Evolutionary conservation across 2,113 vertebrate genomes (phyloP).

Genomic region (Onychostoma macrolepis): DNA sequence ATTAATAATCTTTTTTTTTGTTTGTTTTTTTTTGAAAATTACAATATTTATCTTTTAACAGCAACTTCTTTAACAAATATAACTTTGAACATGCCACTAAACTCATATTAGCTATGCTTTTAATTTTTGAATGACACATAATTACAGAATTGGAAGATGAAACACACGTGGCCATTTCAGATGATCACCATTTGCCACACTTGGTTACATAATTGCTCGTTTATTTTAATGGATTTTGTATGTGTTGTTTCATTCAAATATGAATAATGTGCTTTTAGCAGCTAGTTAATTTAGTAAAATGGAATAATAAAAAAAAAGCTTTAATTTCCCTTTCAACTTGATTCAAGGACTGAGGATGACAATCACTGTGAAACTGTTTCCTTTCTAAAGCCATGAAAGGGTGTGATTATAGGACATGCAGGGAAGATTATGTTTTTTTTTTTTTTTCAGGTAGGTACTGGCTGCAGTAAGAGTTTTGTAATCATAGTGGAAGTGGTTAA

Average conservation of each 20-base stretch:
- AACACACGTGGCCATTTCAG: background rate
- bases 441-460: background rate
- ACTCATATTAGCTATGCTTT: constrained; percentile 33
- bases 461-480: background rate
- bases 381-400: constrained; percentile 2
- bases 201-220: constrained; percentile 42
- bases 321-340: constrained; percentile 31
- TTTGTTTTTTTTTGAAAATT: too few species aligned
- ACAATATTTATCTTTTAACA: background rate
- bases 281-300: constrained; percentile 16
- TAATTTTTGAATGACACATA: constrained; percentile 30
- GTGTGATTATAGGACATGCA: constrained; percentile 31
- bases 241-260: constrained; percentile 34
- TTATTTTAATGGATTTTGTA: constrained; percentile 33
- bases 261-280: constrained; percentile 45
- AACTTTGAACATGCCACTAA: background rate
- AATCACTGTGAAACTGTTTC: background rate
- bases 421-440: background rate
- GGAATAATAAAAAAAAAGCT: background rate
- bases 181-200: constrained; percentile 39
- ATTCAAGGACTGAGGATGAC: background rate
- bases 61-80: background rate
- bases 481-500: background rate
- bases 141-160: constrained; percentile 39
- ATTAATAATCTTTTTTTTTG: background rate